Evolutionary conservation across 2,113 vertebrate genomes (phyloP).

Genomic region (Sorex araneus): DNA sequence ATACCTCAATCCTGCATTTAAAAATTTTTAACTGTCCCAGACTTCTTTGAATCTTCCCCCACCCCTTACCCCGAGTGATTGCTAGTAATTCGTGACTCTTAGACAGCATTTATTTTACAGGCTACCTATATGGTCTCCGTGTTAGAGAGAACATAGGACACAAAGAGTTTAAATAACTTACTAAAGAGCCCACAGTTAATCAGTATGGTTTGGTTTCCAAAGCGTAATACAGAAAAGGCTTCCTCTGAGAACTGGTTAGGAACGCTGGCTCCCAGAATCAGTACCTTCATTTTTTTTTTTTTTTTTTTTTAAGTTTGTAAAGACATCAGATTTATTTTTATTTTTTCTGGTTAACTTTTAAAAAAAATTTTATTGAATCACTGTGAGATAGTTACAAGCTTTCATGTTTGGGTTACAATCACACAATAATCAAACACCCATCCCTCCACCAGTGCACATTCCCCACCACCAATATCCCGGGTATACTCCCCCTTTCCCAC

Average conservation of each 20-base stretch:
- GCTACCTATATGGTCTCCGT: background rate
- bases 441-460: no score
- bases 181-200: background rate
- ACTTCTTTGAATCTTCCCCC: background rate
- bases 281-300: constrained; percentile 23
- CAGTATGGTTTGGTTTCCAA: background rate
- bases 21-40: background rate
- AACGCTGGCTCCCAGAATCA: background rate
- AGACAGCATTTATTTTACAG: background rate
- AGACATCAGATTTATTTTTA: no score
- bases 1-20: background rate
- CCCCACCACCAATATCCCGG: no score
- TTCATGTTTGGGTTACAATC: no score
- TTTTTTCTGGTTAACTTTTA: no score
- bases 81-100: background rate
- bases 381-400: no score
- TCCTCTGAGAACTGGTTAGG: background rate
- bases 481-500: no score
- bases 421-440: no score
- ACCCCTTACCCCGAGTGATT: background rate
- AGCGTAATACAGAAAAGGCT: background rate
- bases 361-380: no score
- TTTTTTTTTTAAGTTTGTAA: no score
- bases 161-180: background rate
- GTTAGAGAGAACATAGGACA: constrained; percentile 25